Evolutionary conservation across 2,113 vertebrate species (phyloP).

Genomic region (Forbesichthys agassizii): DNA sequence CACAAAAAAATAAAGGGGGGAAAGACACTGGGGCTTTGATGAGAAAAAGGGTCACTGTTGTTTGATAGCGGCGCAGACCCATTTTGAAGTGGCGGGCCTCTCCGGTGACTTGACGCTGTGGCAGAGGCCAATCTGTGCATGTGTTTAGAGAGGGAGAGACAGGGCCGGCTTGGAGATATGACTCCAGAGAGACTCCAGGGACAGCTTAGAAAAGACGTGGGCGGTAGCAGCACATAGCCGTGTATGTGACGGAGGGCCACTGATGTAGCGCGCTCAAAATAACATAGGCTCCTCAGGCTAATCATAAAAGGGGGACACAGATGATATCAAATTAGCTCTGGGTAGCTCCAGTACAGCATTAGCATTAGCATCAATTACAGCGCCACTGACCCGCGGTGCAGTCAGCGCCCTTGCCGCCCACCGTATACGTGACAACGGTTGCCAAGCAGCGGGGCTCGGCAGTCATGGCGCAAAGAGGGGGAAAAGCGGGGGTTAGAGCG

Average conservation of each 20-base stretch:
- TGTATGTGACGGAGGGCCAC: slow-evolving; percentile 11
- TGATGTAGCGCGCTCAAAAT: slow-evolving; percentile 16
- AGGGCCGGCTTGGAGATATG: slow-evolving; percentile 24
- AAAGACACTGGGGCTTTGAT: slow-evolving; percentile 48
- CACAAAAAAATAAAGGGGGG: slow-evolving; percentile 14
- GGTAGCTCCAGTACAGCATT: background rate
- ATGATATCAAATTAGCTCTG: slow-evolving; percentile 40
- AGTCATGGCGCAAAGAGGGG: slow-evolving; percentile 25
- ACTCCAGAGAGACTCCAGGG: background rate
- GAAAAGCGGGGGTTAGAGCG: slow-evolving; percentile 44
- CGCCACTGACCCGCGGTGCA: slow-evolving; percentile 23
- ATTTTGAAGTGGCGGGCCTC: slow-evolving; percentile 26
- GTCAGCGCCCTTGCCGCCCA: slow-evolving; percentile 23
- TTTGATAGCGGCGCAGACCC: slow-evolving; percentile 41
- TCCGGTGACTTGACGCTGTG: slow-evolving; percentile 29
- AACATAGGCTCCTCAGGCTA: slow-evolving; percentile 10
- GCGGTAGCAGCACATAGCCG: too few species aligned
- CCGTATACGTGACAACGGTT: slow-evolving; percentile 40
- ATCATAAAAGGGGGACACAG: slow-evolving; percentile 37
- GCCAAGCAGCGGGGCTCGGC: slow-evolving; percentile 32
- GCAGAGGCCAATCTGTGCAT: slow-evolving; percentile 26
- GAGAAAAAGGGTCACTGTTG: slow-evolving; percentile 60
- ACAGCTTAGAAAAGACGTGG: background rate
- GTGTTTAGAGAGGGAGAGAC: slow-evolving; percentile 19
- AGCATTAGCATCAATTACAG: slow-evolving; percentile 28